A percentile compares a stretch with the other conserved stretches of the same genome.
Conservation (phyloP, 2,888 invertebrate species). For the Apodemia duryi region DNA sequence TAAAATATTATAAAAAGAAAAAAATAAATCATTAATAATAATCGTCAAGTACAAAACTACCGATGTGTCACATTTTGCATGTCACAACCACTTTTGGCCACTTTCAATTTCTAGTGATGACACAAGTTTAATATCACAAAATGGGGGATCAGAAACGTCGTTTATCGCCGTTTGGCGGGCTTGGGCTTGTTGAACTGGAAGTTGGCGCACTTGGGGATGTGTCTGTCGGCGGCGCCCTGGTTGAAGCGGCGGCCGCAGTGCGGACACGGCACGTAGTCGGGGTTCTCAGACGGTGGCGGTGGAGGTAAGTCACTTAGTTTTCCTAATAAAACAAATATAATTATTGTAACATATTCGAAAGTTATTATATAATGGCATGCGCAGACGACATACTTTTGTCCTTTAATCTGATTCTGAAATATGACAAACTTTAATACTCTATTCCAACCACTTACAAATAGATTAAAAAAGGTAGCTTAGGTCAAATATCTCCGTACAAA, state of each 20-base stretch:
- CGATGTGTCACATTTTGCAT: conserved; percentile 15
- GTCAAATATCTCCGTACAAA: too few relatives aligned
- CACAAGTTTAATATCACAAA: conserved; percentile 9
- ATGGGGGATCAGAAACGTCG: background rate
- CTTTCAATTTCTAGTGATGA: conserved; percentile 14
- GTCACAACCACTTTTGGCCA: conserved; percentile 21
- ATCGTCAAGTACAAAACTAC: too few relatives aligned
- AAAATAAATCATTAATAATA: background rate
- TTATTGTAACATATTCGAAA: too few relatives aligned
- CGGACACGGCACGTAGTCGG: conserved; percentile 94
- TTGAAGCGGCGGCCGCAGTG: conserved; percentile 93
- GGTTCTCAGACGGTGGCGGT: conserved; percentile 92
- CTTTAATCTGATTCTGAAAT: too few relatives aligned
- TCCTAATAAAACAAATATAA: conserved; percentile 40
- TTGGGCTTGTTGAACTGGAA: conserved; percentile 89
- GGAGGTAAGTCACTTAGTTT: conserved; percentile 93
- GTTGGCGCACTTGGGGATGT: conserved; percentile 94
- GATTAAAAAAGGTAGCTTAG: too few relatives aligned
- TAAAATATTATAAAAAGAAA: background rate
- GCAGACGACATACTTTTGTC: too few relatives aligned
- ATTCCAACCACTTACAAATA: too few relatives aligned
- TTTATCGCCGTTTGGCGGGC: conserved; percentile 57
- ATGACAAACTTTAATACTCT: too few relatives aligned
- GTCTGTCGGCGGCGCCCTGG: conserved; percentile 89
- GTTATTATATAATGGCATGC: too few relatives aligned